Base-by-base conservation (phyloP, 1,140 invertebrate genomes). In the Aphelinus certus region DNA sequence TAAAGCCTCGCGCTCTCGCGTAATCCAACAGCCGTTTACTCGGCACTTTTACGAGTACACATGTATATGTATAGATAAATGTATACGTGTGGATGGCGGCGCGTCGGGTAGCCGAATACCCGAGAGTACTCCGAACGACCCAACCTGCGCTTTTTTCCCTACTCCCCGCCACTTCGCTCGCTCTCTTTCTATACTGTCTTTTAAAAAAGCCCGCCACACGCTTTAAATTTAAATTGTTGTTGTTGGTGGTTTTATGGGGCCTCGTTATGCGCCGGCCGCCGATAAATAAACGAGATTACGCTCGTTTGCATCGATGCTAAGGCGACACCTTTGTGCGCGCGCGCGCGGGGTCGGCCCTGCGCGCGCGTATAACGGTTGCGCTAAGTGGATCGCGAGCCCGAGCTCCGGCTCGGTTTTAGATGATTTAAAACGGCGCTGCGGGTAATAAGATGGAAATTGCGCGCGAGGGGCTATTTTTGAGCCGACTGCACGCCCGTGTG, bases 341-440 rank as follows among this genome's bases (percentile, higher is more conserved):
- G 26, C 26, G 26, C 26, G 26, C 26, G 26, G 26, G 26, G 26
- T 26, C 26, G 26, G 26, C 26, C 26, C 26, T 26, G 26, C 47
- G 6, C 49, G n/a, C 46, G 49, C 42, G 60, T 42, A 56, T 56
- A 63, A 3, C 4, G 7, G 55, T 42, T 43, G 51, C 43, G 71
- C 26, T 26, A 26, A 26, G 26, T 26, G 26, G 26, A 26, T 26
- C 26, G 26, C 26, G 26, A 26, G 26, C 26, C 26, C 26, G 26
- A 26, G 26, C 26, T 26, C 26, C 26, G 26, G 26, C 48, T 65
- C 71, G 48, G 45, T 56, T 64, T 56, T 64, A 46, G 53, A 65
- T 46, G 71, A 65, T 65, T 72, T 68, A 81, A 80, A 73, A 79
- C 67, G 76, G 58, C 62, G 46, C 42, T 7, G 5, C 42, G 43